These are phyloP conservation scores for Plagodis pulveraria DNA, from an alignment of 2,888 invertebrate genomes.

Conservation along the genomic window DNA sequence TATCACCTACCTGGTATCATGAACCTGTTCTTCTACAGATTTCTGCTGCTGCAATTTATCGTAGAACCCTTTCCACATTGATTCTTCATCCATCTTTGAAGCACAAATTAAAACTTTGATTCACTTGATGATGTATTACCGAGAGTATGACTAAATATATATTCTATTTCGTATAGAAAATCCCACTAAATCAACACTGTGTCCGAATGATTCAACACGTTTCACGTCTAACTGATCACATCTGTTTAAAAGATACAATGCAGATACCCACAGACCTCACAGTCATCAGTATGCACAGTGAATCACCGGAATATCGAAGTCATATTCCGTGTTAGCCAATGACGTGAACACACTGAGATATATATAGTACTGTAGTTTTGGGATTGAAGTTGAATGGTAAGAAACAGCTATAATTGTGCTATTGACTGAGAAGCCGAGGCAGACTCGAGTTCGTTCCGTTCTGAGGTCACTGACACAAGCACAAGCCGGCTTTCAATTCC, in stretches of 20 bases:
- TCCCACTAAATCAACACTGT: conserved; percentile 7
- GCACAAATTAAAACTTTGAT: conserved; percentile 10
- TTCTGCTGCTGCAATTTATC: conserved; percentile 87
- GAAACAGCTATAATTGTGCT: conserved; percentile 47
- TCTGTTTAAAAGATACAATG: conserved; percentile 48
- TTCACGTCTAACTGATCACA: conserved; percentile 24
- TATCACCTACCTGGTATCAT: conserved; percentile 85
- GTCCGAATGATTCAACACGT: conserved; percentile 14
- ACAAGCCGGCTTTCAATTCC: conserved; percentile 27
- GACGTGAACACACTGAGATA: conserved; percentile 69
- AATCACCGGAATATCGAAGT: conserved; percentile 67
- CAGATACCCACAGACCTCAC: conserved; percentile 45
- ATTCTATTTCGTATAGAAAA: conserved; percentile 1
- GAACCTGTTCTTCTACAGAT: conserved; percentile 86
- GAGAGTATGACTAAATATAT: too few species aligned
- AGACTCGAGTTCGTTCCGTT: conserved; percentile 32
- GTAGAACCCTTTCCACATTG: conserved; percentile 92
- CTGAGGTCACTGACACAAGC: conserved; percentile 59
- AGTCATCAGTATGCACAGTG: conserved; percentile 52
- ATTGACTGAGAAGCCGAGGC: conserved; percentile 32
- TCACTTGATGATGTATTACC: too few species aligned
- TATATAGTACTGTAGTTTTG: conserved; percentile 36
- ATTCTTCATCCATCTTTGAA: conserved; percentile 87
- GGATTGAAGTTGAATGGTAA: conserved; percentile 44
- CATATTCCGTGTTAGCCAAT: conserved; percentile 62